A percentile compares a stretch with the other conserved stretches of the same genome.
Conservation (phyloP, 2,888 invertebrate species). For the Xestoiulus laeticollis region DNA sequence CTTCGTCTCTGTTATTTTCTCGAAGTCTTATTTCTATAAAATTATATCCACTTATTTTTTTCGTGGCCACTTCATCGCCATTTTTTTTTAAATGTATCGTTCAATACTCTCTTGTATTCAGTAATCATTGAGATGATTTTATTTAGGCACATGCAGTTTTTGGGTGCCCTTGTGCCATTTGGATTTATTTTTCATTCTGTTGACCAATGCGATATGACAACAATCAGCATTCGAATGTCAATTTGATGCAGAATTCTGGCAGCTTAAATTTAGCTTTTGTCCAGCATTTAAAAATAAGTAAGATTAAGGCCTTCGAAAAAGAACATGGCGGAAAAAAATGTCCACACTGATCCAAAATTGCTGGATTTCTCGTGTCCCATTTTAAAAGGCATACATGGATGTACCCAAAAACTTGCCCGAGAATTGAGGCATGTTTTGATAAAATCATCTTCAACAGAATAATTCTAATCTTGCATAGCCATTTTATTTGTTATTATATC, state of each 20-base stretch:
- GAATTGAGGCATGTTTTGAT: neutral
- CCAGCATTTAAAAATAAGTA: neutral
- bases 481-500: neutral
- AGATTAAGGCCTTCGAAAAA: too few species aligned
- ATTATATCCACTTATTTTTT: neutral
- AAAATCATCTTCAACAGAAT: neutral
- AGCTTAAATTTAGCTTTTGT: neutral
- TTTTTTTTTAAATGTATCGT: conserved; percentile 19
- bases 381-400: neutral
- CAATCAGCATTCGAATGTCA: neutral
- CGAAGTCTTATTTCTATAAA: conserved; percentile 16
- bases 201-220: neutral
- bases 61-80: neutral
- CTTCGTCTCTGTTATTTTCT: neutral
- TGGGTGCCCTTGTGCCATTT: neutral
- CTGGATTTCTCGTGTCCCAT: neutral
- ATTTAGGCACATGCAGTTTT: neutral
- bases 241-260: neutral
- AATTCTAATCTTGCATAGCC: neutral
- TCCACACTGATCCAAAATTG: neutral
- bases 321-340: too few species aligned
- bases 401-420: neutral
- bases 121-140: conserved; percentile 6
- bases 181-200: neutral
- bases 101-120: neutral